Conservation (phyloP, 1,140 invertebrate species). For the Drosophila auraria region DNA sequence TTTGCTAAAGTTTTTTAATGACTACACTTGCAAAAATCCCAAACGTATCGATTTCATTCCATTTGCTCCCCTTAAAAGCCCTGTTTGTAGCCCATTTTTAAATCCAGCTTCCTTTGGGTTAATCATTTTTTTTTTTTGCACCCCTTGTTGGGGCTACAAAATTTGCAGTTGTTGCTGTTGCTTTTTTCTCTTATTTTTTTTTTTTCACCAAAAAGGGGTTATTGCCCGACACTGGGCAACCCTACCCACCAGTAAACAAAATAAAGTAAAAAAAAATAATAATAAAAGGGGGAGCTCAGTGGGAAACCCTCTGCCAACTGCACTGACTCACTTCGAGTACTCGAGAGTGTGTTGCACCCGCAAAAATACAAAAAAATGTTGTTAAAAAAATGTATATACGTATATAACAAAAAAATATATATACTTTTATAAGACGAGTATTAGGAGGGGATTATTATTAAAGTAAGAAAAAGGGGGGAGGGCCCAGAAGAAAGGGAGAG, state of each 20-base stretch:
- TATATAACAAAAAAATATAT: slow-evolving; percentile 16
- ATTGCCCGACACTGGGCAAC: slow-evolving; percentile 49
- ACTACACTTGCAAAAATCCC: too few species aligned
- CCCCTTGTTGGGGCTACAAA: slow-evolving; percentile 22
- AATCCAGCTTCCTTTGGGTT: slow-evolving; percentile 18
- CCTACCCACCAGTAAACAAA: slow-evolving; percentile 42
- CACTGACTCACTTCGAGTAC: slow-evolving; percentile 72
- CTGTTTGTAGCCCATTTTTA: background rate
- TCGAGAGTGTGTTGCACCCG: slow-evolving; percentile 77
- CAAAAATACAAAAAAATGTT: slow-evolving; percentile 44
- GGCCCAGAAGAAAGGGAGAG: background rate
- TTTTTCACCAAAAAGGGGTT: slow-evolving; percentile 39
- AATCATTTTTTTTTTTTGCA: slow-evolving; percentile 25
- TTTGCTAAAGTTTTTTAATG: too few species aligned
- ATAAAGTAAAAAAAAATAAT: slow-evolving; percentile 18
- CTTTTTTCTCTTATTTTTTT: slow-evolving; percentile 13
- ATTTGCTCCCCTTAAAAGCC: background rate
- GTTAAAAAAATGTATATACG: slow-evolving; percentile 1
- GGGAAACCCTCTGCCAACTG: slow-evolving; percentile 49
- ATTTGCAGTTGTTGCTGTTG: slow-evolving; percentile 21
- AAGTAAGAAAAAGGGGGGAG: slow-evolving; percentile 15
- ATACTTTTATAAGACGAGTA: slow-evolving; percentile 3
- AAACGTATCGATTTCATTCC: background rate
- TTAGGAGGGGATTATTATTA: slow-evolving; percentile 50
- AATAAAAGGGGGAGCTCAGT: slow-evolving; percentile 35